Percentiles rank a stretch among this genome's conserved stretches.
Conservation (phyloP, 2,113 vertebrate genomes). For the Tamias sibiricus region DNA sequence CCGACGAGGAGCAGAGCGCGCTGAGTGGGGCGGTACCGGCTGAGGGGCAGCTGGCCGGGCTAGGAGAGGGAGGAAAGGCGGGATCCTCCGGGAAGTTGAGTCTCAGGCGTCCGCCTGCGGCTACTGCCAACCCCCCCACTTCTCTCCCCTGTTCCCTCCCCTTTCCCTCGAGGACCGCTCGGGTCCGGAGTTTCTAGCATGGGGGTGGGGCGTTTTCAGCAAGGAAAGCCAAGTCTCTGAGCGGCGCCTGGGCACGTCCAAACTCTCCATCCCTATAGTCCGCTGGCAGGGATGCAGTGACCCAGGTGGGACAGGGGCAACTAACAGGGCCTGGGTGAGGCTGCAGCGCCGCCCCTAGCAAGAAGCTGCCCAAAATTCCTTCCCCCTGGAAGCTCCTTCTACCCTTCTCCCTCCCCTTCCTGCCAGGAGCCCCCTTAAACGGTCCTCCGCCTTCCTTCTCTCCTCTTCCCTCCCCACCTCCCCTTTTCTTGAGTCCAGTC, state of each 20-base stretch:
- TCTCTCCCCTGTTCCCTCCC: background rate
- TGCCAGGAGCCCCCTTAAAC: conserved; percentile 35
- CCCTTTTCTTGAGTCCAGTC: conserved; percentile 6
- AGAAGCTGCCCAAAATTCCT: background rate
- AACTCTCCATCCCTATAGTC: conserved; percentile 10
- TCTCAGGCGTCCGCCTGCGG: conserved; percentile 35
- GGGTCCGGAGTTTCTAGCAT: background rate
- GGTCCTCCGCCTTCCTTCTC: conserved; percentile 20
- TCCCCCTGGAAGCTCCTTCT: background rate
- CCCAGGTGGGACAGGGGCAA: background rate
- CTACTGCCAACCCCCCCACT: conserved; percentile 51
- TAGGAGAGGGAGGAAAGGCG: conserved; percentile 26
- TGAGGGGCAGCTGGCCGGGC: background rate
- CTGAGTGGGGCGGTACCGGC: conserved; percentile 29
- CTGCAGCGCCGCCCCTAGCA: background rate
- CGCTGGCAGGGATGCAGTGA: background rate
- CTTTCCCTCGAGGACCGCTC: background rate
- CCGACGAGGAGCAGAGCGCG: background rate
- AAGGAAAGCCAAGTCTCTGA: conserved; percentile 5
- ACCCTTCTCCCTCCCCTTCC: background rate
- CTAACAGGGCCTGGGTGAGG: background rate
- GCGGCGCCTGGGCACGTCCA: background rate
- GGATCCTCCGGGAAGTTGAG: conserved; percentile 61
- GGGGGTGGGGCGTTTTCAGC: conserved; percentile 58
- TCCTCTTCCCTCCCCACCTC: conserved; percentile 65